Conservation (phyloP, 35 echinoderm and acorn worm genomes). For the Apostichopus californicus region DNA sequence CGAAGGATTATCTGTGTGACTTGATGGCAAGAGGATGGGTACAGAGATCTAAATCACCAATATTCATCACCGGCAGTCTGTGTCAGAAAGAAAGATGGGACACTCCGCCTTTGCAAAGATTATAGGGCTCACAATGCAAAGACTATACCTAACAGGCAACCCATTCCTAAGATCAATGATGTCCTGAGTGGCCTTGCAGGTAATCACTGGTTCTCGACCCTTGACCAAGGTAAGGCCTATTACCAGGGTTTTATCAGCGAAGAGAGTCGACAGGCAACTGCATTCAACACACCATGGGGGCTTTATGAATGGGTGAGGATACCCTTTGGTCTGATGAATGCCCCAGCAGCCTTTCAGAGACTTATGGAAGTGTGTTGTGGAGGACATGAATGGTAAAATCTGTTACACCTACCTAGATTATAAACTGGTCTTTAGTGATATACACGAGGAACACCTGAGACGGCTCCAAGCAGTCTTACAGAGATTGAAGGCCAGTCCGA, state of each 20-base stretch:
- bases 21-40: slow-evolving; percentile 21
- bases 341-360: slow-evolving; percentile 42
- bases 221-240: slow-evolving; percentile 57
- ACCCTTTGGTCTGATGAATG: slow-evolving; percentile 44
- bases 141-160: slow-evolving; percentile 54
- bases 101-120: slow-evolving; percentile 22
- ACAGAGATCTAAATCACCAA: not conserved
- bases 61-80: slow-evolving; percentile 23
- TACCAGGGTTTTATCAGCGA: slow-evolving; percentile 45
- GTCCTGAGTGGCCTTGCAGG: slow-evolving; percentile 28
- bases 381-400: slow-evolving; percentile 17
- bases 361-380: slow-evolving; percentile 20
- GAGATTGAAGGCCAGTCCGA: slow-evolving; percentile 17
- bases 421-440: not conserved
- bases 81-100: not conserved
- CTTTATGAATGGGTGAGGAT: not conserved
- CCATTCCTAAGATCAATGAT: slow-evolving; percentile 52
- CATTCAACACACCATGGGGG: slow-evolving; percentile 4
- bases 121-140: slow-evolving; percentile 6
- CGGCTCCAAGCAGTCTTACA: not conserved
- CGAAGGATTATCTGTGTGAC: not conserved
- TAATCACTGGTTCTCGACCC: slow-evolving; percentile 42
- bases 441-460: not conserved
- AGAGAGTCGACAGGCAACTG: slow-evolving; percentile 41
- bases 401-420: slow-evolving; percentile 18